phyloP scores from a whole-genome alignment of 1,140 invertebrate genomes.

The Hydropsyche tenuis region DNA sequence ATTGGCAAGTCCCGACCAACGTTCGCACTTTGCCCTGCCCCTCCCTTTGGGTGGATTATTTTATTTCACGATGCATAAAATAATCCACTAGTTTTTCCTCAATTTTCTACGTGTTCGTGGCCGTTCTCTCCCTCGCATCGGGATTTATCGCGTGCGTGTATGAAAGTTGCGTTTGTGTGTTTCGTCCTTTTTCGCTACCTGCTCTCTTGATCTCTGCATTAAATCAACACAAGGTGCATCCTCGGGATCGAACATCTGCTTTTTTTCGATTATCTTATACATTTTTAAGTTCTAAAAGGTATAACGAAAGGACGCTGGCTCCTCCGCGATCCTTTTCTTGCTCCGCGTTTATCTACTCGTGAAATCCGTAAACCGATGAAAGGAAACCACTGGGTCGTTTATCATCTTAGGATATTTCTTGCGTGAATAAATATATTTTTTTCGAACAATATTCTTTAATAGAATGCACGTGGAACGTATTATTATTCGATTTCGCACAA shows the following conservation, averaged over 20 bases:
- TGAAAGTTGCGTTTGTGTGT: constrained; percentile 1
- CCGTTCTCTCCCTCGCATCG: constrained; percentile 7
- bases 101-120: neutral
- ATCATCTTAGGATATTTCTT: constrained; percentile 30
- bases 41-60: constrained; percentile 5
- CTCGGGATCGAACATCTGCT: constrained; percentile 49
- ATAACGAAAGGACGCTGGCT: constrained; percentile 12
- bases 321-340: constrained; percentile 22
- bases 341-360: constrained; percentile 22
- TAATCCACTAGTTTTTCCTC: neutral
- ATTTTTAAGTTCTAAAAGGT: constrained; percentile 35
- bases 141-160: constrained; percentile 30
- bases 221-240: constrained; percentile 51
- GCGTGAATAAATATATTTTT: neutral
- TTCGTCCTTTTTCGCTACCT: constrained; percentile 50
- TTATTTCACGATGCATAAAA: no score
- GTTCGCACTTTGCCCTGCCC: neutral
- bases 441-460: neutral
- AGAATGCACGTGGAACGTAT: constrained; percentile 20
- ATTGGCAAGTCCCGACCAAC: neutral
- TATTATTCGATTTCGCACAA: neutral
- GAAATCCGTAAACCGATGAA: constrained; percentile 37
- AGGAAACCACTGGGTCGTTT: constrained; percentile 39
- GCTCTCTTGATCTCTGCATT: constrained; percentile 45
- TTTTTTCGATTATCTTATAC: constrained; percentile 46